Base-by-base conservation (phyloP, 2,888 invertebrate genomes). In the Himalopsyche kuldschensis region DNA sequence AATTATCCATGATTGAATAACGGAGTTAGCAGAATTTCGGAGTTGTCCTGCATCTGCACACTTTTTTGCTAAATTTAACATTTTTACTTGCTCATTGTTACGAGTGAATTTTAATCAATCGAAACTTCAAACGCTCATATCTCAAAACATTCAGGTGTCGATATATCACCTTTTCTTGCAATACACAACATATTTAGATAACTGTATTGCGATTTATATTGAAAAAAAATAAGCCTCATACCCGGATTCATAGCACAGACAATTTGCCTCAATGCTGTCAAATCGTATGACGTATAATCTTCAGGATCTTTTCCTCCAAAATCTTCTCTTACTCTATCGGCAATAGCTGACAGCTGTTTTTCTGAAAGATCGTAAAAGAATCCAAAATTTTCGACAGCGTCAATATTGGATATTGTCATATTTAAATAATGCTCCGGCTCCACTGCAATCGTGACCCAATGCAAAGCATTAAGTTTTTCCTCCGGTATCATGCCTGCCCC, bases 321-420 rank as follows among this genome's bases (percentile, higher is more conserved):
- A 84, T 92, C 92, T 76, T 89, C 88, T 4, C 90, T 90, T 1
- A 93, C 90, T n/a, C 91, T 90, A 35, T 90, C 89, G 1, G 92
- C 92, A 15, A 94, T 90, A 0, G 92, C 90, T 11, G 88, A 84
- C 17, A 93, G 88, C 88, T 92, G 92, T 0, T 88, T 89, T 1
- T 87, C 85, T 46, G 88, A 89, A 63, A 93, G 88, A 75, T 90
- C 89, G 85, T 91, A 92, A 87, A 91, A 90, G 0, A 90, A 87
- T 4, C 93, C 93, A 87, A 94, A 93, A 75, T 93, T 92, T 84
- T 91, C 89, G 10, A 94, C 90, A 0, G 93, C 90, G 31, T 93
- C 93, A 5, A 93, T 91, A 80, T 90, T 90, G 81, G 89, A 89
- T 11, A 94, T 87, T 0, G 92, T 92, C 0, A 94, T 89, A 86